Evolutionary conservation across 2,888 invertebrate species (phyloP).

Genomic region (Leucozona laternaria): DNA sequence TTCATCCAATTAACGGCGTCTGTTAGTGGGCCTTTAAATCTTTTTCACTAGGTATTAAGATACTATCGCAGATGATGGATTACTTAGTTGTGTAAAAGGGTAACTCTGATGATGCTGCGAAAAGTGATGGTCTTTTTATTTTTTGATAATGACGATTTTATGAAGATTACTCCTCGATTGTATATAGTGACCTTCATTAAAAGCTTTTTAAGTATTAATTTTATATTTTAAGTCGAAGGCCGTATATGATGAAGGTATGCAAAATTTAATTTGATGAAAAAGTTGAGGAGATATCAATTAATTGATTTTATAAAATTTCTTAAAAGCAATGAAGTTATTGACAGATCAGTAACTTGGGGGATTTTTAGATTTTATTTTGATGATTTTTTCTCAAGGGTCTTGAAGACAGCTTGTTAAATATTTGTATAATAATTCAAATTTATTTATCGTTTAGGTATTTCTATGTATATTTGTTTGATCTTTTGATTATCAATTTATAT

Average conservation of each 20-base stretch:
- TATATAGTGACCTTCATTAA: constrained; percentile 12
- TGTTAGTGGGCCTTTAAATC: constrained; percentile 42
- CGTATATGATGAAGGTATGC: not conserved
- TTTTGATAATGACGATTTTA: not conserved
- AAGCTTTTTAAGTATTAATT: not conserved
- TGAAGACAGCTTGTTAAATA: too few relatives aligned
- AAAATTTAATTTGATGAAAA: not conserved
- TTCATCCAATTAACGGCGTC: constrained; percentile 42
- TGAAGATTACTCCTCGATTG: not conserved
- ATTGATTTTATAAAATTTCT: not conserved
- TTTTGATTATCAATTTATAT: too few relatives aligned
- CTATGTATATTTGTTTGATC: too few relatives aligned
- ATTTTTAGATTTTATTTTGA: not conserved
- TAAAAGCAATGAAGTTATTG: not conserved
- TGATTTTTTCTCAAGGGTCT: not conserved
- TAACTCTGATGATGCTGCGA: constrained; percentile 26
- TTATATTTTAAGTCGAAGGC: constrained; percentile 8
- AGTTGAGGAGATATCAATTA: not conserved
- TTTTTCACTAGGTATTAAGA: constrained; percentile 35
- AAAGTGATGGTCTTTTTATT: not conserved
- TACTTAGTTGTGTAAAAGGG: constrained; percentile 21
- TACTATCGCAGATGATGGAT: constrained; percentile 49
- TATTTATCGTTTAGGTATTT: too few relatives aligned
- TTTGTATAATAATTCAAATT: too few relatives aligned
- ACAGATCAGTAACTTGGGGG: not conserved